Evolutionary conservation across 2,797 vertebrate genomes (phyloP).

Genomic region (Centroberyx gerrardi): DNA sequence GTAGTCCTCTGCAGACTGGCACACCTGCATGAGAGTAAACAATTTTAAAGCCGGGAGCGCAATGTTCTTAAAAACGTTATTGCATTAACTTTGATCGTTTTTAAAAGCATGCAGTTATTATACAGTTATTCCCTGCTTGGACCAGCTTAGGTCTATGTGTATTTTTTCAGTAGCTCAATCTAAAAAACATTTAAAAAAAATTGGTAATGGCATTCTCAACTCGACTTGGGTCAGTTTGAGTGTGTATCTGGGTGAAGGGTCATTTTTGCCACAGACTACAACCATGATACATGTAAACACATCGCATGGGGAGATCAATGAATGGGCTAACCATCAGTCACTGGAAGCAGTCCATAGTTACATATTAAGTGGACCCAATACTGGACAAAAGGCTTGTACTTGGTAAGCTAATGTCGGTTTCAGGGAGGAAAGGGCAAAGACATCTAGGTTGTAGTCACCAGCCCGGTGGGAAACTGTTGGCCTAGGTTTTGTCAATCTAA

Average conservation of each 20-base stretch:
- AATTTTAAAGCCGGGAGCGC: background rate
- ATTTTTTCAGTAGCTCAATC: background rate
- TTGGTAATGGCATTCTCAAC: background rate
- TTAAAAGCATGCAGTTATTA: no score
- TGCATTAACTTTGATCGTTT: no score
- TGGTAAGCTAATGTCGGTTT: slow-evolving; percentile 51
- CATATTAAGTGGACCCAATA: slow-evolving; percentile 57
- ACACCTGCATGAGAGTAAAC: slow-evolving; percentile 85
- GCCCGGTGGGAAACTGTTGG: slow-evolving; percentile 23
- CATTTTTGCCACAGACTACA: slow-evolving; percentile 18
- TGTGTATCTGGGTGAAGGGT: slow-evolving; percentile 52
- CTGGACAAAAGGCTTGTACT: slow-evolving; percentile 8
- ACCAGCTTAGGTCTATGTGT: background rate
- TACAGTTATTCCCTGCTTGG: background rate
- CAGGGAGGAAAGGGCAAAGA: slow-evolving; percentile 68
- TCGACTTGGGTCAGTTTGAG: background rate
- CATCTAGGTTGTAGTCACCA: slow-evolving; percentile 54
- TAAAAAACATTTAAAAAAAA: background rate
- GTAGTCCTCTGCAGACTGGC: slow-evolving; percentile 82
- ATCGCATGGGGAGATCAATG: slow-evolving; percentile 1
- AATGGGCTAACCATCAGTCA: slow-evolving; percentile 18
- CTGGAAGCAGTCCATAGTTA: slow-evolving; percentile 50
- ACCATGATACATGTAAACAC: slow-evolving; percentile 43
- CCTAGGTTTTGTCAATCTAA: slow-evolving; percentile 44
- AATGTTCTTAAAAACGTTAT: no score